Evolutionary conservation across 2,113 vertebrate species (phyloP).

Genomic region (Mus musculus): GRCm39 chr12:79108501-79109000

Average conservation of each 20-base stretch:
- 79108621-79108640: too few species aligned
- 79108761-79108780: constrained; percentile 97
- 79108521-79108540: neutral
- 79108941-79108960: neutral
- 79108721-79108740: constrained; percentile 32
- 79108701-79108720: too few species aligned
- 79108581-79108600: neutral
- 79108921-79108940: neutral
- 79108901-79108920: neutral
- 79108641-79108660: neutral
- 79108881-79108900: neutral
- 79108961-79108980: neutral
- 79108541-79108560: neutral
- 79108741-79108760: constrained; percentile 97
- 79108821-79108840: constrained; percentile 57
- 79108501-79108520: neutral
- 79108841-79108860: too few species aligned
- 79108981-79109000: neutral
- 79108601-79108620: neutral
- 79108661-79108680: neutral
- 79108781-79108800: constrained; percentile 91
- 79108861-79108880: neutral
- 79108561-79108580: neutral
- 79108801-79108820: constrained; percentile 14
- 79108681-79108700: neutral